These are phyloP conservation scores for Drosophila nasuta DNA, from an alignment of 1,140 invertebrate genomes.

Conservation along the genomic window DNA sequence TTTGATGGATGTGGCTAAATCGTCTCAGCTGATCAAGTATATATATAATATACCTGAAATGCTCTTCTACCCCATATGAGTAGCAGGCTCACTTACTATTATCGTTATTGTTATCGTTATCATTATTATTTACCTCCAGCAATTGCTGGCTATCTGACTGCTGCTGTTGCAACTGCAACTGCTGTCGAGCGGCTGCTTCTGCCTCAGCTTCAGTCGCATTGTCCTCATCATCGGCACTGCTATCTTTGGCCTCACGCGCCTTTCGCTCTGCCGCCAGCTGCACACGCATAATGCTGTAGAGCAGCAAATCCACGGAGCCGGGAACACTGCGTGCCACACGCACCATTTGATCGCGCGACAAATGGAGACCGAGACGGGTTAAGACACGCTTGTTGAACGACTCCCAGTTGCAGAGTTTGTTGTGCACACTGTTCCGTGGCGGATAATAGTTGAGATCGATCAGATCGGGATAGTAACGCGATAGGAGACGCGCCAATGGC, in stretches of 20 bases:
- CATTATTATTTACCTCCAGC: background rate
- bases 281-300: slow-evolving; percentile 84
- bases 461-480: slow-evolving; percentile 88
- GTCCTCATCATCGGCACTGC: background rate
- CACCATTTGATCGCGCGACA: slow-evolving; percentile 87
- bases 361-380: slow-evolving; percentile 87
- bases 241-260: slow-evolving; percentile 10
- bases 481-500: slow-evolving; percentile 89
- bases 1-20: too few relatives aligned
- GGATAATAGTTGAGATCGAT: slow-evolving; percentile 91
- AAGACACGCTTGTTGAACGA: slow-evolving; percentile 89
- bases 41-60: too few relatives aligned
- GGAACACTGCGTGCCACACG: slow-evolving; percentile 87
- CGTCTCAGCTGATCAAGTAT: too few relatives aligned
- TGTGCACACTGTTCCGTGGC: slow-evolving; percentile 87
- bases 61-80: too few relatives aligned
- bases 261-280: slow-evolving; percentile 28
- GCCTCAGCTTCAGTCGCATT: too few relatives aligned
- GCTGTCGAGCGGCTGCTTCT: background rate
- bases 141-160: background rate
- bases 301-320: slow-evolving; percentile 88
- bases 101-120: background rate
- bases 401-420: slow-evolving; percentile 90
- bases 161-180: background rate
- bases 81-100: too few relatives aligned